Conservation (phyloP, 2,888 invertebrate genomes). For the Thelaira solivaga region DNA sequence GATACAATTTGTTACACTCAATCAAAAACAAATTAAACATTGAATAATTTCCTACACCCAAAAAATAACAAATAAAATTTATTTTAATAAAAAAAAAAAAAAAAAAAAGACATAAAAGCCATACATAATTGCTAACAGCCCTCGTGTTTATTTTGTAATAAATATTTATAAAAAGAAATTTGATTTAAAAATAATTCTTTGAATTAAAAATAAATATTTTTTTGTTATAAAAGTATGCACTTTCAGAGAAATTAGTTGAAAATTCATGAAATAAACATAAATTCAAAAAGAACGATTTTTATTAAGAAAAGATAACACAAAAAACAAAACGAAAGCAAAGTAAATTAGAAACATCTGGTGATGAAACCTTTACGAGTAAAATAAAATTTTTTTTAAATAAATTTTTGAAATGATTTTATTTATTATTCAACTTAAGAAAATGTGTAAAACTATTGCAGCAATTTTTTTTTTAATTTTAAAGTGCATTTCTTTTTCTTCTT, state of each 20-base stretch:
- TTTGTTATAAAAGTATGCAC: neutral
- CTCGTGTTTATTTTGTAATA: constrained; percentile 20
- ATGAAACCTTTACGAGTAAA: neutral
- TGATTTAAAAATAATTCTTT: neutral
- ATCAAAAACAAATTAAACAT: constrained; percentile 48
- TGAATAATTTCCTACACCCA: constrained; percentile 24
- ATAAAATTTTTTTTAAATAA: neutral
- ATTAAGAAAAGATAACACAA: neutral
- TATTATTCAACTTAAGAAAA: constrained; percentile 4
- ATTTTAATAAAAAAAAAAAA: constrained; percentile 1
- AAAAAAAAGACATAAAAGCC: constrained; percentile 21
- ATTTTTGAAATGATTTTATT: constrained; percentile 17
- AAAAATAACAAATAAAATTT: neutral
- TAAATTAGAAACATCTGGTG: constrained; percentile 45
- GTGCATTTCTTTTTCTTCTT: neutral
- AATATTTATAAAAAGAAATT: constrained; percentile 18
- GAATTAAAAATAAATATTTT: neutral
- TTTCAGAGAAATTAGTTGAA: neutral
- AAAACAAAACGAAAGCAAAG: neutral
- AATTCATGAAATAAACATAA: too few species aligned
- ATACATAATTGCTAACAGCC: constrained; percentile 45
- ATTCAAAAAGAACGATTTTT: too few species aligned
- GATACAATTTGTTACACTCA: constrained; percentile 43
- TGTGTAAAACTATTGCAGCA: constrained; percentile 8
- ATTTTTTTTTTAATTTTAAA: constrained; percentile 2